phyloP scores from a whole-genome alignment of 1,140 invertebrate species.

The Polyergus mexicanus region DNA sequence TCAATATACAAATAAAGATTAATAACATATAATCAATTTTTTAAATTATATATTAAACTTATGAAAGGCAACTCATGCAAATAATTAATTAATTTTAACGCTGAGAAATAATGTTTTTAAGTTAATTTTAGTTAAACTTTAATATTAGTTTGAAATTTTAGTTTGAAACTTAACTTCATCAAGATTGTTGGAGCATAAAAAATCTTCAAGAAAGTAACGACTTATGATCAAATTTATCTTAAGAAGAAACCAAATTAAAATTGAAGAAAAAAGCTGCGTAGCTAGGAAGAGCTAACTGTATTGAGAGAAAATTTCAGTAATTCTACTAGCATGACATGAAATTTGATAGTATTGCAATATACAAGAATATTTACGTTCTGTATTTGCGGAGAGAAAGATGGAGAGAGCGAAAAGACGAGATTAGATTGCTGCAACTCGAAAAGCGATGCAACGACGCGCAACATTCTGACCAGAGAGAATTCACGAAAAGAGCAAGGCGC shows the following conservation, averaged over 20 bases:
- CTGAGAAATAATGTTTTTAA: background rate
- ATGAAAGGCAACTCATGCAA: background rate
- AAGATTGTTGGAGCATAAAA: background rate
- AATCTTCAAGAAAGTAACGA: background rate
- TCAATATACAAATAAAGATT: background rate
- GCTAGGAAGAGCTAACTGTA: background rate
- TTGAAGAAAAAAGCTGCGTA: background rate
- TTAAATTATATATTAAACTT: background rate
- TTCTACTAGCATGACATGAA: slow-evolving; percentile 15
- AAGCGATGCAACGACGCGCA: slow-evolving; percentile 11
- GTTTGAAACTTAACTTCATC: background rate
- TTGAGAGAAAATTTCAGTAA: background rate
- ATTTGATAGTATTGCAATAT: slow-evolving; percentile 52
- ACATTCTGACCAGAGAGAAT: slow-evolving; percentile 54
- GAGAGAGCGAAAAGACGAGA: slow-evolving; percentile 10
- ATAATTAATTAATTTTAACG: slow-evolving; percentile 11
- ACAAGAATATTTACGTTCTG: slow-evolving; percentile 26
- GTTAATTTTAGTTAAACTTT: background rate
- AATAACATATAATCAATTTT: background rate
- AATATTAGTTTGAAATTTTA: slow-evolving; percentile 11
- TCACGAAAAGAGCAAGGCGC: slow-evolving; percentile 51
- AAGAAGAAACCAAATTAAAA: background rate
- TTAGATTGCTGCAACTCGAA: slow-evolving; percentile 38
- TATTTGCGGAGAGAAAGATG: slow-evolving; percentile 4
- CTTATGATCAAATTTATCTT: background rate